A percentile compares a stretch with the other conserved stretches of the same genome.
Evolutionary conservation across 2,888 invertebrate genomes (phyloP).

Genomic region (Omphaloscelis lunosa): DNA sequence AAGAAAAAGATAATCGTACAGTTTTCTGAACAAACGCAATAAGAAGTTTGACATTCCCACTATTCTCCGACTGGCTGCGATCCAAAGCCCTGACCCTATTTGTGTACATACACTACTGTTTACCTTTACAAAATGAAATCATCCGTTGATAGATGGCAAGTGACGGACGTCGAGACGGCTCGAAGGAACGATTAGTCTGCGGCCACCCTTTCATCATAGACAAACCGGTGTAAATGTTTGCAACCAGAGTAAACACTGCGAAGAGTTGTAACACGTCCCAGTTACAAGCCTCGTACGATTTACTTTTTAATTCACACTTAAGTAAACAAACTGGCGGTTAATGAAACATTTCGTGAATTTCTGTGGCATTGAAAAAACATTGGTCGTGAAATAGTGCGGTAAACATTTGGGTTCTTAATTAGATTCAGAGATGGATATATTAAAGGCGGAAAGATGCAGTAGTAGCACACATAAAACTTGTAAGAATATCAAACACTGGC

Average conservation of each 20-base stretch:
- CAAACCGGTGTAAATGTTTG: conserved; percentile 52
- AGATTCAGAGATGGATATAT: conserved; percentile 33
- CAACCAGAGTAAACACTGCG: conserved; percentile 51
- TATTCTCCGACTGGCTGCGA: conserved; percentile 59
- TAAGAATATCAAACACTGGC: conserved; percentile 13
- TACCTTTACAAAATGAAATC: conserved; percentile 63
- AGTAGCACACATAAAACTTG: neutral
- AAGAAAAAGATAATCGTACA: neutral
- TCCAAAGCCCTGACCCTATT: conserved; percentile 64
- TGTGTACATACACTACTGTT: conserved; percentile 67
- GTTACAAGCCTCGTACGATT: conserved; percentile 32
- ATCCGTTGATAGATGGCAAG: conserved; percentile 59
- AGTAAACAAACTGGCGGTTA: conserved; percentile 29
- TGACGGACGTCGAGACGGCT: conserved; percentile 57
- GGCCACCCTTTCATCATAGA: conserved; percentile 55
- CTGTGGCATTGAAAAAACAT: conserved; percentile 47
- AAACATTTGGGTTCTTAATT: conserved; percentile 43
- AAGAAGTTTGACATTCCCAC: conserved; percentile 33
- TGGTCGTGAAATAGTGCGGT: conserved; percentile 12
- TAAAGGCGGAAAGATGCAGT: conserved; percentile 10
- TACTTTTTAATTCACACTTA: conserved; percentile 39
- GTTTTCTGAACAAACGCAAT: conserved; percentile 10
- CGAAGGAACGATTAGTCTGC: conserved; percentile 45
- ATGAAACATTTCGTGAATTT: conserved; percentile 17
- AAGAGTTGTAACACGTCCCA: conserved; percentile 45